Conservation (phyloP, 1,140 invertebrate genomes). For the Phortica variegata region DNA sequence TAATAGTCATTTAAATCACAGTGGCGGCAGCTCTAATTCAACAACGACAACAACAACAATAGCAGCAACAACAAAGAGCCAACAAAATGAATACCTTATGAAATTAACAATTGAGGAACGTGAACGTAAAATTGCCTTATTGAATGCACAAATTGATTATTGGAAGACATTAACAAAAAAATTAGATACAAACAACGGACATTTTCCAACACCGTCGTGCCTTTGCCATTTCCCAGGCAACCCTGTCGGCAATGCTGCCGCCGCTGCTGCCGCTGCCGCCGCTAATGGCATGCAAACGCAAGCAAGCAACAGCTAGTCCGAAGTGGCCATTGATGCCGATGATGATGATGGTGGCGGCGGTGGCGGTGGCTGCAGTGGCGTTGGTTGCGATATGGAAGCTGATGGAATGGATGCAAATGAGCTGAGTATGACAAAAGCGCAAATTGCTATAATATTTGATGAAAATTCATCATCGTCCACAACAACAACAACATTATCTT, state of each 20-base stretch:
- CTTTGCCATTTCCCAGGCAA: slow-evolving; percentile 43
- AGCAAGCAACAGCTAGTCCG: slow-evolving; percentile 48
- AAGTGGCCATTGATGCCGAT: slow-evolving; percentile 16
- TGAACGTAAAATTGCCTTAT: slow-evolving; percentile 43
- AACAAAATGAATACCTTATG: slow-evolving; percentile 45
- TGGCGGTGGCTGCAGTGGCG: neutral
- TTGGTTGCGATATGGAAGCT: neutral
- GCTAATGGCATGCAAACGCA: slow-evolving; percentile 36
- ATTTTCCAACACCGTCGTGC: slow-evolving; percentile 41
- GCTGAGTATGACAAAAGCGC: too few relatives aligned
- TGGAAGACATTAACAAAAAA: slow-evolving; percentile 53
- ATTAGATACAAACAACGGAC: slow-evolving; percentile 35
- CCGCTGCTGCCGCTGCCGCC: slow-evolving; percentile 2
- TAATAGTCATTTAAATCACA: slow-evolving; percentile 3
- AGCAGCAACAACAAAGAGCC: slow-evolving; percentile 10
- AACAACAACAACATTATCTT: slow-evolving; percentile 1
- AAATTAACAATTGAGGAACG: slow-evolving; percentile 46
- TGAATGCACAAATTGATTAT: slow-evolving; percentile 52
- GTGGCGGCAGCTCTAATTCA: slow-evolving; percentile 1
- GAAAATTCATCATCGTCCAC: neutral
- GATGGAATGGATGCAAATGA: too few relatives aligned
- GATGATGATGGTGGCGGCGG: slow-evolving; percentile 2
- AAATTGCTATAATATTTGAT: too few relatives aligned
- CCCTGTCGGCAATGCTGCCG: slow-evolving; percentile 2
- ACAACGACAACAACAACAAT: neutral